Conservation (phyloP, 2,797 vertebrate genomes). For the Jordanella pulchra region DNA sequence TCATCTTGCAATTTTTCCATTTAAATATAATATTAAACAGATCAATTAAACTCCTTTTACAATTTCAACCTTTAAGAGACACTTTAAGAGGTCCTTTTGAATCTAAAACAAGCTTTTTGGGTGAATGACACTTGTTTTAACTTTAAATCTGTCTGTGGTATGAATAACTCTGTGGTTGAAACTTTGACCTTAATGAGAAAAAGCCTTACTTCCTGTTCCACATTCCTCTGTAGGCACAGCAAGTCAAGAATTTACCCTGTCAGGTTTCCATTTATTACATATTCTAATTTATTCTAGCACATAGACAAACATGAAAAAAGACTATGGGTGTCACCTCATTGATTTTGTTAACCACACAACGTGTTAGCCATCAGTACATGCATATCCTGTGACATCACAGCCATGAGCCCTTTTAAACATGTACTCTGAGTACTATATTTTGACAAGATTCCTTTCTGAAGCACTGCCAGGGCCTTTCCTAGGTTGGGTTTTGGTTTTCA, state of each 20-base stretch:
- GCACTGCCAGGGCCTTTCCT: constrained; percentile 53
- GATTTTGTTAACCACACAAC: constrained; percentile 62
- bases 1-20: too few relatives aligned
- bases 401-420: constrained; percentile 56
- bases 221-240: constrained; percentile 4
- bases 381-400: constrained; percentile 75
- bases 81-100: neutral
- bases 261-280: constrained; percentile 26
- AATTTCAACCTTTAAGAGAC: too few relatives aligned
- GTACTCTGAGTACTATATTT: constrained; percentile 59
- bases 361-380: constrained; percentile 73
- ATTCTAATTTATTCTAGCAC: constrained; percentile 52
- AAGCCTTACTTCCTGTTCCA: neutral
- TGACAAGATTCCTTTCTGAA: constrained; percentile 69
- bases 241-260: constrained; percentile 23
- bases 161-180: neutral
- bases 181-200: neutral
- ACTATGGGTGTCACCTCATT: constrained; percentile 59
- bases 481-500: constrained; percentile 64
- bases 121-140: neutral
- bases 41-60: too few relatives aligned
- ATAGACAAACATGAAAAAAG: constrained; percentile 25
- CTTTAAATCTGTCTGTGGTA: neutral
- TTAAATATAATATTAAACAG: too few relatives aligned
- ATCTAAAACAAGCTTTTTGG: neutral